phyloP scores from a whole-genome alignment of 2,113 vertebrate species.

The Pluvianellus socialis region DNA sequence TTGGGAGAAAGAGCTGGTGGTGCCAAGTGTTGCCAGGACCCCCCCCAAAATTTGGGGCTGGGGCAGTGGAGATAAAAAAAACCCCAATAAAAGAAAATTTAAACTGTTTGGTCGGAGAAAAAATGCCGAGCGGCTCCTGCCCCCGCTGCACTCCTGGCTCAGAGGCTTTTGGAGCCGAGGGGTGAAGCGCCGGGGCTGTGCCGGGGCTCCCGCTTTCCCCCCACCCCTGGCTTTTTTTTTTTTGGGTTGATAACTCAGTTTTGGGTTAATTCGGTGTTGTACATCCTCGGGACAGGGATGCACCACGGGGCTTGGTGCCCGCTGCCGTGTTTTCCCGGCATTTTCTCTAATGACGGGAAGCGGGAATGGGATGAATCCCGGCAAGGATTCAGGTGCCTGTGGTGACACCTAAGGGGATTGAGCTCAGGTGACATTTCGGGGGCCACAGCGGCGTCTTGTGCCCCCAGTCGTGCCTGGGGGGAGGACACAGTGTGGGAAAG shows the following conservation, averaged over 20 bases:
- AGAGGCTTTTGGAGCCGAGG: background rate
- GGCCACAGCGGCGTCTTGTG: background rate
- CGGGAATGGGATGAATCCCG: background rate
- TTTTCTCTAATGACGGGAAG: background rate
- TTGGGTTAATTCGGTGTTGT: background rate
- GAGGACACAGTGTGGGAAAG: rapidly evolving
- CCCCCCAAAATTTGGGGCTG: background rate
- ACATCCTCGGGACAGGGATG: background rate
- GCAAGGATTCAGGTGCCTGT: background rate
- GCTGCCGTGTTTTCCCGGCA: too few relatives aligned
- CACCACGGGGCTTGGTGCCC: background rate
- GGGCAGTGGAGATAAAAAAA: background rate
- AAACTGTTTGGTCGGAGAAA: background rate
- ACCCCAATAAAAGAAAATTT: background rate
- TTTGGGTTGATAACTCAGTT: background rate
- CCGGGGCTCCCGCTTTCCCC: background rate
- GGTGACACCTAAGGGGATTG: background rate
- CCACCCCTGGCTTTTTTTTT: background rate
- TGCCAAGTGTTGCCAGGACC: rapidly evolving
- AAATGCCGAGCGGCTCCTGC: background rate
- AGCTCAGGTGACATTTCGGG: background rate
- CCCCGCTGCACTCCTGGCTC: background rate
- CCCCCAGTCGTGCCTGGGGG: background rate
- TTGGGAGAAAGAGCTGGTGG: background rate
- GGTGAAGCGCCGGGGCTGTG: rapidly evolving